Percentiles rank a stretch among this genome's conserved stretches.
phyloP scores from a whole-genome alignment of 2,888 invertebrate species.

The Dione vanillae region DNA sequence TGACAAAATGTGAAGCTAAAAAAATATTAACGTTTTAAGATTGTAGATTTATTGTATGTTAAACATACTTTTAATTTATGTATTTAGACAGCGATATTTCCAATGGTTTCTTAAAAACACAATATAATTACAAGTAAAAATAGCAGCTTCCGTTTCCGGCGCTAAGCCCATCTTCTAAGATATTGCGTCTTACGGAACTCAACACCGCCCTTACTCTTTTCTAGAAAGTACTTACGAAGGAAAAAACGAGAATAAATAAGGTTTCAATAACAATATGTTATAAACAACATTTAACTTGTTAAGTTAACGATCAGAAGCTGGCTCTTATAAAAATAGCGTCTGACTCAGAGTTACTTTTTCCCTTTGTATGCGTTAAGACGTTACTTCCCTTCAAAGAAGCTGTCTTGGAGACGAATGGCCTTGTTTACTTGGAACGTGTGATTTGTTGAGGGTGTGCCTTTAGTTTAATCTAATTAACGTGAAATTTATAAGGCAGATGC shows the following conservation, averaged over 20 bases:
- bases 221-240: no score
- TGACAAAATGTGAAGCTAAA: no score
- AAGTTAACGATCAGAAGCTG: not conserved
- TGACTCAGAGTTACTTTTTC: conserved; percentile 2
- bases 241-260: not conserved
- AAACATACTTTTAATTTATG: no score
- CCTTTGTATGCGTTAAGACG: conserved; percentile 12
- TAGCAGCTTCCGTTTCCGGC: no score
- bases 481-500: not conserved
- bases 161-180: no score
- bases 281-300: not conserved
- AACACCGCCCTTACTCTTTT: no score
- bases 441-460: conserved; percentile 28
- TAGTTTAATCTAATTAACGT: conserved; percentile 9
- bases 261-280: not conserved
- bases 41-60: no score
- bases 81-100: no score
- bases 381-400: conserved; percentile 36
- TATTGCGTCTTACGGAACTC: no score
- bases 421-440: conserved; percentile 33
- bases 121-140: no score
- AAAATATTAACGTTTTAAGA: no score
- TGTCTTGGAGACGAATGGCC: conserved; percentile 35
- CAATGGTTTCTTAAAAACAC: no score
- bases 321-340: conserved; percentile 15